Base-by-base conservation (phyloP, 2,888 invertebrate species). In the Chloromyia formosa region DNA sequence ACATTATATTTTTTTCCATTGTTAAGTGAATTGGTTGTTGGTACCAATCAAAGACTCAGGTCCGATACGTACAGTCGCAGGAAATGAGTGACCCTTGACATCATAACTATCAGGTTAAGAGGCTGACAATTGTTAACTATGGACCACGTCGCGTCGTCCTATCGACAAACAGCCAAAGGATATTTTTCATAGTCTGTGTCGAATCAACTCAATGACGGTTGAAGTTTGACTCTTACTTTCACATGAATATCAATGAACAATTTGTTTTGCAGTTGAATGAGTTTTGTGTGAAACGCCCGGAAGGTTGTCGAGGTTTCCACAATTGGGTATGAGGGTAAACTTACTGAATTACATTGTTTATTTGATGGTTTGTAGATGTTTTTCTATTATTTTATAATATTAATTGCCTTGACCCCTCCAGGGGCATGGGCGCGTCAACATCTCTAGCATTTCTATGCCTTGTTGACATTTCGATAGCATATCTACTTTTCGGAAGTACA, bases 191-290 rank as follows among this genome's bases (percentile, higher is more conserved):
- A 71, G 74, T 27, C 76, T 74, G 74, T 71, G 71, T 71, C 74
- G 76, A 76, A 76, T 74, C 53, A 35, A 42, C 16, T 58, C 64
- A 72, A 35, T 76, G 74, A 54, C 74, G 74, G 74, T 74, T 53
- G 71, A 72, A 45, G 54, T 54, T 27, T 72, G 74, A 76, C 58
- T 74, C 49, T 49, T n/a, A n/a, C 27, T 72, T 76, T 74, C 72
- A 71, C 72, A 76, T 74, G 76, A 74, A 76, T 76, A 76, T 71
- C 71, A 74, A 76, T 69, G 75, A 69, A 23, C 68, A 75, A 75
- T 64, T 75, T 69, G 74, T 74, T 73, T 75, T 60, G 61, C 75
- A 75, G 68, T 68, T 61, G 62, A 73, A 49, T 53, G 45, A 56
- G 12, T 75, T 35, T 61, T 74, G 74, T 75, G 73, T 69, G 75